Base-by-base conservation (phyloP, 1,140 invertebrate genomes). In the Atopsyche davidsoni region DNA sequence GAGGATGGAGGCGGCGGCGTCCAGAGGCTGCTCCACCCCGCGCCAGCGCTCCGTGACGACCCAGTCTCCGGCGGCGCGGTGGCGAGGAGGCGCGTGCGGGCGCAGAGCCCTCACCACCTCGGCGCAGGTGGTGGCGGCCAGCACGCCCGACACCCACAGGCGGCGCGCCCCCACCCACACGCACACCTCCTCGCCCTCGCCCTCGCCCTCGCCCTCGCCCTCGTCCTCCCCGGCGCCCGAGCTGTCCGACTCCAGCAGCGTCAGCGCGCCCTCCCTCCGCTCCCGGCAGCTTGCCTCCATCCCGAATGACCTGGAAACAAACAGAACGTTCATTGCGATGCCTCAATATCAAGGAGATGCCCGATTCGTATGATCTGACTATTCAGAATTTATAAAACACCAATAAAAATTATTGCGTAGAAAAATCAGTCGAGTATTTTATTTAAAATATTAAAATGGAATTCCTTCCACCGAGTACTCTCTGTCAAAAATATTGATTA, bases 71-170 rank as follows among this genome's bases (percentile, higher is more conserved):
- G 60, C 2, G 66, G 62, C 51, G 56, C 23, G 62, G 64, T 68
- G 60, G 13, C 54, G 59, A 41, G 55, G 32, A 36, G 58, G 50
- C 9, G 19, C 44, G 51, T 46, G 52, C 3, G 46, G 51, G 9
- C 42, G 42, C 7, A 89, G 66, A 0, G 85, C 86, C 46, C 79
- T 73, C 35, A 89, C 81, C 41, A 89, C 75, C 64, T 89, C 85
- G 28, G 81, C 78, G 61, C 86, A 89, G 1, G 87, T 89, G 2
- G 87, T 91, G 40, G 80, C 77, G 9, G 79, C 73, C 13, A 79
- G 77, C 4, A 89, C 78, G 7, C 87, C 87, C 2, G 85, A 80
- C 17, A 91, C 82, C 85, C 85, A 89, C 59, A 87, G 79, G 61
- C 84, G 80, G 52, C 82, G 79, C 17, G 84, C 85, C 44, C 80